Evolutionary conservation across 2,797 vertebrate species (phyloP).

Genomic region (Coreius guichenoti): DNA sequence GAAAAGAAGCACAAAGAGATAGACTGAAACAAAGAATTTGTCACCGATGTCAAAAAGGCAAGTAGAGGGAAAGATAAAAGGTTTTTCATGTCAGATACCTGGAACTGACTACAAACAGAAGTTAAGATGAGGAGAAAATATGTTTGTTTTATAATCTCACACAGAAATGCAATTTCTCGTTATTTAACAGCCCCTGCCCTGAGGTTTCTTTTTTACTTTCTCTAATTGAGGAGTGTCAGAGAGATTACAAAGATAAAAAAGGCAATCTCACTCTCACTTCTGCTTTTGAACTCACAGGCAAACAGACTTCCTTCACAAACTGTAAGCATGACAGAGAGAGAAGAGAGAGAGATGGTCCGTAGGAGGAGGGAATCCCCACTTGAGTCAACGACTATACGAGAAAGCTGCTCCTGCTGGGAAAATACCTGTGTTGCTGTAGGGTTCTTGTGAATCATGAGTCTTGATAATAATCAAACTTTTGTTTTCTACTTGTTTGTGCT

Average conservation of each 20-base stretch:
- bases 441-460: constrained; percentile 41
- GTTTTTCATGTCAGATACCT: neutral
- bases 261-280: constrained; percentile 53
- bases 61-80: neutral
- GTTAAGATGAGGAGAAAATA: neutral
- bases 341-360: constrained; percentile 51
- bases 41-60: neutral
- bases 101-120: constrained; percentile 22
- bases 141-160: neutral
- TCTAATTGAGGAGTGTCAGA: constrained; percentile 28
- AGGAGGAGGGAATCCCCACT: constrained; percentile 64
- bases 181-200: neutral
- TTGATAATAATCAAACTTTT: constrained; percentile 37
- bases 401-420: constrained; percentile 63
- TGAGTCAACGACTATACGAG: constrained; percentile 62
- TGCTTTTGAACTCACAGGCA: constrained; percentile 48
- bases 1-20: constrained; percentile 27
- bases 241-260: constrained; percentile 47
- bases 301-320: constrained; percentile 60
- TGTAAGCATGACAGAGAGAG: constrained; percentile 47
- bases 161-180: neutral
- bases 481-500: constrained; percentile 30
- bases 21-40: constrained; percentile 29
- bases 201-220: constrained; percentile 3
- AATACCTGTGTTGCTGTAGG: constrained; percentile 51